Percentiles rank a stretch among this genome's conserved stretches.
Evolutionary conservation across 2,888 invertebrate genomes (phyloP).

Genomic region (Strigamia crassipes): DNA sequence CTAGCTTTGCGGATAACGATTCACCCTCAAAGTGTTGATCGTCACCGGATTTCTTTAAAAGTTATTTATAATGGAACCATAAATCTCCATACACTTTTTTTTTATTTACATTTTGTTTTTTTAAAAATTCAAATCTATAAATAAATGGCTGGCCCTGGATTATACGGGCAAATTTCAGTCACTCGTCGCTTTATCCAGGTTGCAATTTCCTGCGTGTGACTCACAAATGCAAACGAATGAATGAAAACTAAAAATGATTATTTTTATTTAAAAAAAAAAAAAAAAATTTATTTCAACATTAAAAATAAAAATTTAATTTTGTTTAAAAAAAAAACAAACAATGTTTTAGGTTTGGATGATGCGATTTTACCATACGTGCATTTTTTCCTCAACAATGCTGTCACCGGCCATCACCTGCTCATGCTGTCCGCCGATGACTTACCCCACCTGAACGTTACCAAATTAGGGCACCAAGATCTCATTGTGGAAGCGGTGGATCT

Average conservation of each 20-base stretch:
- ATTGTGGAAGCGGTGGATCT: conserved; percentile 91
- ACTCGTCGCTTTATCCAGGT: conserved; percentile 8
- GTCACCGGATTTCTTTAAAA: not conserved
- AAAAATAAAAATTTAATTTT: conserved; percentile 49
- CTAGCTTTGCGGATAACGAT: not conserved
- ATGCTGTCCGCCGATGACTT: conserved; percentile 86
- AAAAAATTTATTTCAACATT: too few relatives aligned
- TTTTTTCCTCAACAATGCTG: conserved; percentile 76
- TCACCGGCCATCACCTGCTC: conserved; percentile 80
- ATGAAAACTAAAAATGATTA: not conserved
- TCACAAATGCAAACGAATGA: not conserved
- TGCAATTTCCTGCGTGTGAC: not conserved
- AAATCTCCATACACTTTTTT: not conserved
- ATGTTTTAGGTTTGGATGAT: conserved; percentile 69
- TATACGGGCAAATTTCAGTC: not conserved
- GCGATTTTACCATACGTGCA: conserved; percentile 79
- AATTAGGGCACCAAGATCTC: conserved; percentile 91
- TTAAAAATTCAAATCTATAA: not conserved
- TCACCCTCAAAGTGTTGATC: conserved; percentile 7
- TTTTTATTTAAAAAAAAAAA: too few relatives aligned
- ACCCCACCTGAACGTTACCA: conserved; percentile 79
- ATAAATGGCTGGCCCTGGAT: not conserved
- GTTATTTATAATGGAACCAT: not conserved
- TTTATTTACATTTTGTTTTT: not conserved
- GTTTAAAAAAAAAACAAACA: conserved; percentile 57